Evolutionary conservation across 2,113 vertebrate genomes (phyloP).

Genomic region (Eclectus roratus): DNA sequence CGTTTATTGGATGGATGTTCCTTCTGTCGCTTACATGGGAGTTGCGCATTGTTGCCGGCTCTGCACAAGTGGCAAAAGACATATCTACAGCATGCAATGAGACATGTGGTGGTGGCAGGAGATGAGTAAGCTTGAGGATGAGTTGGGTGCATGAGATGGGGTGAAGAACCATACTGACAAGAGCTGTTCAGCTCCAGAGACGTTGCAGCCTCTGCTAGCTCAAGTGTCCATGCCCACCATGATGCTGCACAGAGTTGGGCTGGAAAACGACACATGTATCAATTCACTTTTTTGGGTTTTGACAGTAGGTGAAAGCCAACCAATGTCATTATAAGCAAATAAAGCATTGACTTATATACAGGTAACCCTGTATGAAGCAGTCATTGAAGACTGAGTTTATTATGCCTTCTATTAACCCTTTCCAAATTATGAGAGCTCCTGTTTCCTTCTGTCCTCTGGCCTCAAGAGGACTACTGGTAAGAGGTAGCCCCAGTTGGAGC

Average conservation of each 20-base stretch:
- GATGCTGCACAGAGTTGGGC: neutral
- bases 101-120: neutral
- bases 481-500: neutral
- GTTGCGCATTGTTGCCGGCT: rapidly evolving
- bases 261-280: neutral
- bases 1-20: neutral
- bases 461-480: neutral
- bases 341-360: neutral
- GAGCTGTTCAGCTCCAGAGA: neutral
- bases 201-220: neutral
- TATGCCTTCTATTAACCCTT: neutral
- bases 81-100: rapidly evolving
- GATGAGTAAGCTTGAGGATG: neutral
- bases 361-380: neutral
- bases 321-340: neutral
- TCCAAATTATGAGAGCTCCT: neutral
- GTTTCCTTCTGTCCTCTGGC: neutral
- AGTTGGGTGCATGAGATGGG: neutral
- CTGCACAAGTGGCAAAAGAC: rapidly evolving
- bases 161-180: neutral
- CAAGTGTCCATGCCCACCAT: rapidly evolving
- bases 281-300: neutral
- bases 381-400: neutral
- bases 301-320: neutral
- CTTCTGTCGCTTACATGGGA: neutral